Conservation (phyloP, 2,113 vertebrate species). For the Odocoileus virginianus region DNA sequence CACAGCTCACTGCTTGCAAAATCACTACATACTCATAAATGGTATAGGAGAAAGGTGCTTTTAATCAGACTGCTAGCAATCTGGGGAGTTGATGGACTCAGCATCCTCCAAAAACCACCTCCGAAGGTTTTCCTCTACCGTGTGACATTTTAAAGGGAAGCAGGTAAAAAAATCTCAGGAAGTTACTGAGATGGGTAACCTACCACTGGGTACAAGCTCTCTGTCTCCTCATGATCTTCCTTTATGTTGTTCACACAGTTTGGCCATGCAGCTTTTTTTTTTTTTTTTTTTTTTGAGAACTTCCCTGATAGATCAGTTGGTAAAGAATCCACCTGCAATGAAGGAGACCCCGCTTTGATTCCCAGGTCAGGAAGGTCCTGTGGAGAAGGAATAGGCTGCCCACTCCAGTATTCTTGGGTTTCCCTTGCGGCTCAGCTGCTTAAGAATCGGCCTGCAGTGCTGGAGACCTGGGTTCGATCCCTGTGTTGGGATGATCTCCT, state of each 20-base stretch:
- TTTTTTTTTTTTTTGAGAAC: background rate
- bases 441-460: background rate
- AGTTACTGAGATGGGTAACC: background rate
- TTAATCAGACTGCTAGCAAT: background rate
- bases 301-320: background rate
- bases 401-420: background rate
- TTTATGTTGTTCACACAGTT: background rate
- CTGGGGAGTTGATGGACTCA: background rate
- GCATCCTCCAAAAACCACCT: background rate
- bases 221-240: background rate
- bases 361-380: background rate
- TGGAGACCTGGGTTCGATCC: background rate
- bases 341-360: fast-evolving
- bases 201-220: background rate
- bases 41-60: background rate
- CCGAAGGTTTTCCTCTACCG: background rate
- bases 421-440: background rate
- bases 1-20: background rate
- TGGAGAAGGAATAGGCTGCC: background rate
- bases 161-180: background rate
- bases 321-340: background rate
- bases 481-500: background rate
- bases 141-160: background rate
- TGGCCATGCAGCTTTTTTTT: background rate
- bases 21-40: background rate